Evolutionary conservation across 37 sponge, comb jelly and placozoan genomes (phyloP).

Genomic region (Diacarnus erythraeanus): DNA sequence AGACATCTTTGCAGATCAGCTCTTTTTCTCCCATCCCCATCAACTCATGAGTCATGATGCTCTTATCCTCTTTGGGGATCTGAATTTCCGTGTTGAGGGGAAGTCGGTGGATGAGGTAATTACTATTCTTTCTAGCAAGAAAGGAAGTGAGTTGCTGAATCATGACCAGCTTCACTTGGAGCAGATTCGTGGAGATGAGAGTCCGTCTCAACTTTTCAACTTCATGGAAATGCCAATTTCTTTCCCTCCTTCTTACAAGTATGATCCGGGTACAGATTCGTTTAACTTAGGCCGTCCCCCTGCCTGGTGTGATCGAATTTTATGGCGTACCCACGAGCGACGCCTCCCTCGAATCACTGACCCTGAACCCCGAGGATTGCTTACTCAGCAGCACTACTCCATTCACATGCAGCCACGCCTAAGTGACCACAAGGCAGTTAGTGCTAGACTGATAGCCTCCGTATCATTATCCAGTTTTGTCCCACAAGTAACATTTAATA

Average conservation of each 20-base stretch:
- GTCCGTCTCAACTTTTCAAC: constrained; percentile 26
- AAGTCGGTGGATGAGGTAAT: constrained; percentile 52
- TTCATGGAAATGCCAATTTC: constrained; percentile 70
- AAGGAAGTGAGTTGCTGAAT: constrained; percentile 24
- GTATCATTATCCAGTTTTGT: constrained; percentile 23
- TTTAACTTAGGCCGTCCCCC: constrained; percentile 63
- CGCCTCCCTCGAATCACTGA: constrained; percentile 27
- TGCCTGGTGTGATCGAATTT: constrained; percentile 82
- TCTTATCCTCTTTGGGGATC: constrained; percentile 75
- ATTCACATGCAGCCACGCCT: constrained; percentile 62
- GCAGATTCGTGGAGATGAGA: constrained; percentile 39
- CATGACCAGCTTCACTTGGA: constrained; percentile 68
- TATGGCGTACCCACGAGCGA: constrained; percentile 69
- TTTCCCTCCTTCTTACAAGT: constrained; percentile 78
- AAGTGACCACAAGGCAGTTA: constrained; percentile 86
- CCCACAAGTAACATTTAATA: constrained; percentile 45
- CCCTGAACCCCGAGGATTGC: constrained; percentile 16
- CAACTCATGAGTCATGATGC: constrained; percentile 55
- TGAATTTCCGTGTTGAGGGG: constrained; percentile 76
- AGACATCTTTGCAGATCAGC: constrained; percentile 48
- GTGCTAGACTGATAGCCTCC: constrained; percentile 45
- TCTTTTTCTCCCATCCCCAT: constrained; percentile 6
- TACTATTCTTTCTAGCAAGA: constrained; percentile 2
- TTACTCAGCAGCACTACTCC: constrained; percentile 37
- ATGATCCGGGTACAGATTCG: constrained; percentile 46